These are phyloP conservation scores for Tenthredo amoena DNA, from an alignment of 2,888 invertebrate species.

Conservation along the genomic window DNA sequence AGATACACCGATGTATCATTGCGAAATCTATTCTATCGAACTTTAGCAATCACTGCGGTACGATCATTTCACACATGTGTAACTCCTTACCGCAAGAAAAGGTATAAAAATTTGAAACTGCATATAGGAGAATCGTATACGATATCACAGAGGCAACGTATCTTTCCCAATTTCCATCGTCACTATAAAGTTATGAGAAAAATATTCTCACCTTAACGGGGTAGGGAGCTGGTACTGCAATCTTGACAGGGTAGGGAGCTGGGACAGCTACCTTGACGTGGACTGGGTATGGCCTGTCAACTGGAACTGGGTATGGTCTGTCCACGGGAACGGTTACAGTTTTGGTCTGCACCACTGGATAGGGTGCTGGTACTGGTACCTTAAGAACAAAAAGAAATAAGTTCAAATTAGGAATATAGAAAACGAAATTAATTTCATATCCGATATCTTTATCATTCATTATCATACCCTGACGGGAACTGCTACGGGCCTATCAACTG, in stretches of 20 bases:
- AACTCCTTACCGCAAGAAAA: background rate
- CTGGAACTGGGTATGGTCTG: conserved; percentile 79
- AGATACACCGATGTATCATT: background rate
- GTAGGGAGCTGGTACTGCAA: conserved; percentile 73
- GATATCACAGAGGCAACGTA: background rate
- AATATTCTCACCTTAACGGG: conserved; percentile 64
- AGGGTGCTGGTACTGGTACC: conserved; percentile 79
- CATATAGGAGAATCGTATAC: background rate
- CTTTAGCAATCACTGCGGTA: background rate
- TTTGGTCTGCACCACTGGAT: conserved; percentile 76
- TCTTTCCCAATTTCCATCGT: background rate
- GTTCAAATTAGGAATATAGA: conserved; percentile 51
- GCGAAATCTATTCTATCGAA: background rate
- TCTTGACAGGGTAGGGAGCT: conserved; percentile 76
- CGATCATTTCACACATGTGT: background rate
- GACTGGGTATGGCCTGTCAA: conserved; percentile 79
- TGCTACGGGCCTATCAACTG: conserved; percentile 79
- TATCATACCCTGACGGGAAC: conserved; percentile 74
- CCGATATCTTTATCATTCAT: conserved; percentile 59
- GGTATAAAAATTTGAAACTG: background rate
- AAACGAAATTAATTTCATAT: background rate
- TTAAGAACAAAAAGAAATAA: conserved; percentile 61
- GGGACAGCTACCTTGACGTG: conserved; percentile 80
- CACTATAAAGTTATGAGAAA: background rate
- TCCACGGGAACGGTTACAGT: conserved; percentile 79